Percentiles rank a stretch among this genome's conserved stretches.
phyloP scores from a whole-genome alignment of 2,113 vertebrate genomes.

The Antechinus flavipes region DNA sequence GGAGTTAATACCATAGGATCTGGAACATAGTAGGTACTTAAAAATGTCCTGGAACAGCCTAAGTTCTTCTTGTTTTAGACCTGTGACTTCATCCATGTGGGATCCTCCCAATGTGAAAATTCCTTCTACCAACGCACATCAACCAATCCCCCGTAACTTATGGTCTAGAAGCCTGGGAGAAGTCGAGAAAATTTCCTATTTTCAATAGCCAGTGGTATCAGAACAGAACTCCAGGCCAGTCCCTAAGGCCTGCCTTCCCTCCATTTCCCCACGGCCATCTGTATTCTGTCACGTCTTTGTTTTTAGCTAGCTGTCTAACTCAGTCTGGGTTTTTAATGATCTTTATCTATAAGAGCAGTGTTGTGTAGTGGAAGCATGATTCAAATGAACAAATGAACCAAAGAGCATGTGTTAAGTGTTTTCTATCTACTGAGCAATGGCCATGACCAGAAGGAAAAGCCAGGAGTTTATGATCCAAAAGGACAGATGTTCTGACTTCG shows the following conservation, averaged over 20 bases:
- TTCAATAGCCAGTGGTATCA: background rate
- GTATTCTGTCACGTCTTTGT: background rate
- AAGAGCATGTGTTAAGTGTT: background rate
- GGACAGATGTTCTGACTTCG: background rate
- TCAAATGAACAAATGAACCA: background rate
- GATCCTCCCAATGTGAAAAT: background rate
- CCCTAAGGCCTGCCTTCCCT: background rate
- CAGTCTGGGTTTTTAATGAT: background rate
- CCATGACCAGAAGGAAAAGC: background rate
- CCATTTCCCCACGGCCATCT: background rate
- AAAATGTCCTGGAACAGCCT: background rate
- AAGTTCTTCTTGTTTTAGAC: background rate
- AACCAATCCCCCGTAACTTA: background rate
- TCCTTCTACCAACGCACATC: background rate
- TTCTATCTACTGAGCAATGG: background rate
- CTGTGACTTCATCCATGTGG: background rate
- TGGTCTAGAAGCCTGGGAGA: background rate
- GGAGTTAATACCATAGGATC: background rate
- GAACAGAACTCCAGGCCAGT: background rate
- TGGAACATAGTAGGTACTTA: background rate
- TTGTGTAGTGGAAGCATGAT: background rate
- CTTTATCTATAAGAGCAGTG: background rate
- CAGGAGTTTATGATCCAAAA: background rate
- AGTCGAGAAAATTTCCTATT: background rate
- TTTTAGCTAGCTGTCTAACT: background rate